Base-by-base conservation (phyloP, 2,113 vertebrate genomes). In the Rhineura floridana region DNA sequence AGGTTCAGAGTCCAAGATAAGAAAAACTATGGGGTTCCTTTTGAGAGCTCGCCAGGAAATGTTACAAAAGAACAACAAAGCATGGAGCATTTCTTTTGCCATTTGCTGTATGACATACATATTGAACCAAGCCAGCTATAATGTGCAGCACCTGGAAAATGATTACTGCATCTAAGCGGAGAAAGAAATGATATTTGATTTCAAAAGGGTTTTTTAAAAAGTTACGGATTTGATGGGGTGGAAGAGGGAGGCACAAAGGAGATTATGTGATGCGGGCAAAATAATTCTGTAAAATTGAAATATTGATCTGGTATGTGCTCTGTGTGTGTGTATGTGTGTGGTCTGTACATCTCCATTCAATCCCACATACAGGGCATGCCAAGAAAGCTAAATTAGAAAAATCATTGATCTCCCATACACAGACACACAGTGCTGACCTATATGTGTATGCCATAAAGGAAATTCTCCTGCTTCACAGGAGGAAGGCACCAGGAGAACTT, bases 111-210 rank as follows among this genome's bases (percentile, higher is more conserved):
- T 86, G 90, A 1, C 28, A 0, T 92, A 89, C 80, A 46, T 70
- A 79, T 52, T 0, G 0, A 93, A 72, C 79, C 91, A 72, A 62
- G 90, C 17, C 76, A 17, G 72, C 65, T 76, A 81, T 84, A 85
- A 59, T n/a, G 70, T 39, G 85, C 4, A 25, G 0, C 82, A 91
- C 67, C 82, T 39, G 90, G 80, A 94, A 91, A 93, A 87, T 50
- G 91, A 90, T 85, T 91, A 39, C 84, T 78, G 59, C 80, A 76
- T 87, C 93, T 93, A 83, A 91, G n/a, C 65, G 55, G 42, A 92
- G 90, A 90, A 86, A 95, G 87, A 94, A 93, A 93, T 92, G 21
- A 92, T 93, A 90, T 91, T 92, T 94, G 92, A 94, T 95, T 93
- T 94, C 83, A 91, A 91, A 92, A 93, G 89, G 0, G 91, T 88